Percentiles rank a stretch among this genome's conserved stretches.
These are phyloP conservation scores for Pseudolaguvia tuberculata DNA, from an alignment of 2,113 vertebrate genomes.

Conservation along the genomic window DNA sequence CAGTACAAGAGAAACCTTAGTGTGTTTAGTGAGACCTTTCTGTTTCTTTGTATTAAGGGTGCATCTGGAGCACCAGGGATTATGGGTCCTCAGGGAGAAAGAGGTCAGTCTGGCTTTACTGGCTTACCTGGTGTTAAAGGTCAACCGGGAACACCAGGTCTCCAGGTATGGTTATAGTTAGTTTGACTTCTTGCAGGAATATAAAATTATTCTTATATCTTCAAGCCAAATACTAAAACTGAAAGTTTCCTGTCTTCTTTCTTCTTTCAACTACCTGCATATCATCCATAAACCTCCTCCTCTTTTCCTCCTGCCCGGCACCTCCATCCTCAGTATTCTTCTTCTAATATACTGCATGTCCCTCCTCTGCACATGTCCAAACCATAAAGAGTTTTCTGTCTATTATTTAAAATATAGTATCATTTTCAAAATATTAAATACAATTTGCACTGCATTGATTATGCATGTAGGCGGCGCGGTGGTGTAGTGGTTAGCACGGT, in stretches of 20 bases:
- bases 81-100: conserved; percentile 61
- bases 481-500: too few species aligned
- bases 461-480: too few species aligned
- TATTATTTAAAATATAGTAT: background rate
- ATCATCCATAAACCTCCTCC: too few species aligned
- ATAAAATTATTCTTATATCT: background rate
- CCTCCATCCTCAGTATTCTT: too few species aligned
- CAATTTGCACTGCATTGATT: too few species aligned
- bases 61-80: conserved; percentile 60
- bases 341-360: too few species aligned
- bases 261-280: too few species aligned
- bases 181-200: background rate
- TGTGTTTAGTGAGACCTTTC: background rate
- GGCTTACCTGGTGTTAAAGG: conserved; percentile 70
- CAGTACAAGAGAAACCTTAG: background rate
- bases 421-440: too few species aligned
- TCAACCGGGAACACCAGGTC: conserved; percentile 57
- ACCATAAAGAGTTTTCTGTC: too few species aligned
- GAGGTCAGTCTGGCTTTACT: conserved; percentile 61
- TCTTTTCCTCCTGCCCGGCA: too few species aligned
- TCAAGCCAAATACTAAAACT: background rate
- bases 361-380: too few species aligned
- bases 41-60: conserved; percentile 60
- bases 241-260: too few species aligned
- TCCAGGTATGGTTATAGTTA: conserved; percentile 55